A percentile compares a stretch with the other conserved stretches of the same genome.
Evolutionary conservation across 2,113 vertebrate genomes (phyloP).

Genomic region (Anseranas semipalmata): DNA sequence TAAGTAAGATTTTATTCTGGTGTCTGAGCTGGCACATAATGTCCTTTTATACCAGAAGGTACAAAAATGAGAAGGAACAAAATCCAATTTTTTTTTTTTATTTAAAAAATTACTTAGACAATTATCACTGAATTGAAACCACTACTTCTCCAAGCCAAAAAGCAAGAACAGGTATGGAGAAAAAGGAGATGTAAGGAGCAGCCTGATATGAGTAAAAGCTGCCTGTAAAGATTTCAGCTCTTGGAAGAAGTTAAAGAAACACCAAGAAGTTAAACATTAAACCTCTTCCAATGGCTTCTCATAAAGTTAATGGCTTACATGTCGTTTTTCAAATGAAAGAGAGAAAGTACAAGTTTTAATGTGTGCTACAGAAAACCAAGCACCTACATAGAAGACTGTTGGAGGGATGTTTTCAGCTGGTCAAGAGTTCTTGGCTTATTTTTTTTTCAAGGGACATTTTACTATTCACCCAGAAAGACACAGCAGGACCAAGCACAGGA

Average conservation of each 20-base stretch:
- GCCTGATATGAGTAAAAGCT: not conserved
- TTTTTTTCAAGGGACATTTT: not conserved
- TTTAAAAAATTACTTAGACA: not conserved
- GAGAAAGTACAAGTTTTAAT: not conserved
- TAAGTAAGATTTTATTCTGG: not conserved
- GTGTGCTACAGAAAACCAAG: not conserved
- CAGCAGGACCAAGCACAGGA: not conserved
- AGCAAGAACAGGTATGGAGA: accelerated
- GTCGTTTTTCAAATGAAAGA: not conserved
- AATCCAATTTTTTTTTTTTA: not conserved
- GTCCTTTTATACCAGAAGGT: accelerated
- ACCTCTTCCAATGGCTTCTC: not conserved
- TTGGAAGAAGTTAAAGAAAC: not conserved
- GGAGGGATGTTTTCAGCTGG: not conserved
- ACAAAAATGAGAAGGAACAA: not conserved
- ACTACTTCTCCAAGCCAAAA: not conserved
- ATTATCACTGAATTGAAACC: accelerated
- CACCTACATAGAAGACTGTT: not conserved
- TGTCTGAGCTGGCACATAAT: not conserved
- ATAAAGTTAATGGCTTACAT: not conserved
- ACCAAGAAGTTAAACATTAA: constrained; percentile 53
- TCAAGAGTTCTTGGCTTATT: not conserved
- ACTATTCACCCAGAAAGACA: not conserved
- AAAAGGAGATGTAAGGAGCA: not conserved
- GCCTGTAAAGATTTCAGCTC: not conserved